phyloP scores from a whole-genome alignment of 2,113 vertebrate species.

The Nematolebias whitei region DNA sequence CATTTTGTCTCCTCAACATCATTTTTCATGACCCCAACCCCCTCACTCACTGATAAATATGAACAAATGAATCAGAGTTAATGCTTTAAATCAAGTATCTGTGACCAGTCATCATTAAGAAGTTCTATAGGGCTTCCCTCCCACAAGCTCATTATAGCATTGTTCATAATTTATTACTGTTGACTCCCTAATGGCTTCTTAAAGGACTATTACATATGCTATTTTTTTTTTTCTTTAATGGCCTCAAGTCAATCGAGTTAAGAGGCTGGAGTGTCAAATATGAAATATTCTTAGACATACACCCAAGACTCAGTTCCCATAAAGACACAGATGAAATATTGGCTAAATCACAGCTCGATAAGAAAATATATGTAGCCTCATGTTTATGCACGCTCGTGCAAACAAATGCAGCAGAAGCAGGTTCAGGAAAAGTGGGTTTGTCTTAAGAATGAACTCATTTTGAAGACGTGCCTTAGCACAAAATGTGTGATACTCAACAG shows the following conservation, averaged over 20 bases:
- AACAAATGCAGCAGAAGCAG: not conserved
- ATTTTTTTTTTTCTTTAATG: slow-evolving; percentile 73
- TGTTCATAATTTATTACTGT: slow-evolving; percentile 80
- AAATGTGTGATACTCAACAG: too few relatives aligned
- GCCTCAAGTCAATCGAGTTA: slow-evolving; percentile 66
- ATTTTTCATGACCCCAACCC: slow-evolving; percentile 55
- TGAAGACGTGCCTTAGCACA: too few relatives aligned
- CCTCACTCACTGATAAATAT: slow-evolving; percentile 73
- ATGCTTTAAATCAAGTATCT: slow-evolving; percentile 79
- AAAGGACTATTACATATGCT: slow-evolving; percentile 72
- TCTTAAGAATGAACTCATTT: too few relatives aligned
- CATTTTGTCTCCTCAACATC: slow-evolving; percentile 52
- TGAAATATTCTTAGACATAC: slow-evolving; percentile 38
- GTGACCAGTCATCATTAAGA: slow-evolving; percentile 76
- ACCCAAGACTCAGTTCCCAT: slow-evolving; percentile 42
- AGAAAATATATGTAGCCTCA: slow-evolving; percentile 8
- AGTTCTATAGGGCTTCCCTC: slow-evolving; percentile 62
- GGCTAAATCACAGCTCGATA: slow-evolving; percentile 25
- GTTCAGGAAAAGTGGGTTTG: not conserved
- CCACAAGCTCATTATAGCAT: slow-evolving; percentile 76
- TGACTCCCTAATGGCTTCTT: slow-evolving; percentile 80
- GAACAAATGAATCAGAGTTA: slow-evolving; percentile 79
- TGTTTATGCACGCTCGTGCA: not conserved
- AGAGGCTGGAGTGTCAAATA: slow-evolving; percentile 49
- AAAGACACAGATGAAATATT: slow-evolving; percentile 37